Base-by-base conservation (phyloP, 1,140 invertebrate species). In the Bathynomus jamesi region DNA sequence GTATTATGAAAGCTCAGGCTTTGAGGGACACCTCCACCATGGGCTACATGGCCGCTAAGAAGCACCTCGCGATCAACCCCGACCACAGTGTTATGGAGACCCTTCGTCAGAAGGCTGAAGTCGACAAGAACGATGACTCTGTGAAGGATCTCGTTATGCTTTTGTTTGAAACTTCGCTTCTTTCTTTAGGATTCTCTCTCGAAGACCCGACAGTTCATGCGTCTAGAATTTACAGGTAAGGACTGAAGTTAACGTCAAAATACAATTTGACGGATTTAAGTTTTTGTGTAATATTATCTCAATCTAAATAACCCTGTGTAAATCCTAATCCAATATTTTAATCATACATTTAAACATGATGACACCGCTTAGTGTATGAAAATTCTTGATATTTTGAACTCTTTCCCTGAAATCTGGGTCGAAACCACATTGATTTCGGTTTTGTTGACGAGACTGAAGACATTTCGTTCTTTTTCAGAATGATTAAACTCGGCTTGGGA, bases 1-100 rank as follows among this genome's bases (percentile, higher is more conserved):
- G 96, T 70, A 99, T 99, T 83, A 99, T 99, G 96, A 99, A 99
- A 83, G 96, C 96, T 0, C 95, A 98, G 82, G 95, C 95, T 32
- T 86, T 98, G 0, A 84, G 94, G 28, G 96, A 99, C 79, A 92
- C 94, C 0, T 94, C 92, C 21, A 98, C 96, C 69, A 96, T 98
- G 94, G 94, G 94, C 63, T 99, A 99, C 85, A 98, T 98, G 96
- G 91, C 95, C 17, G 94, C 95, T 62, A 94, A 93, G 83, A 98
- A 98, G 83, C 93, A 98, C 78, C 84, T 99, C 4, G 96, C 99
- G 84, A 94, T 99, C 82, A 99, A 99, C 82, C 95, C 96, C 17
- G 95, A 98, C 80, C 96, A 99, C 84, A 86, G 94, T 5, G 94
- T 99, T 78, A 87, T 99, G 29, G 94, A 96, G 81, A 91, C 89